Percentiles rank a stretch among this genome's conserved stretches.
phyloP scores from a whole-genome alignment of 2,797 vertebrate species.

The Sphenopsis melanotis region DNA sequence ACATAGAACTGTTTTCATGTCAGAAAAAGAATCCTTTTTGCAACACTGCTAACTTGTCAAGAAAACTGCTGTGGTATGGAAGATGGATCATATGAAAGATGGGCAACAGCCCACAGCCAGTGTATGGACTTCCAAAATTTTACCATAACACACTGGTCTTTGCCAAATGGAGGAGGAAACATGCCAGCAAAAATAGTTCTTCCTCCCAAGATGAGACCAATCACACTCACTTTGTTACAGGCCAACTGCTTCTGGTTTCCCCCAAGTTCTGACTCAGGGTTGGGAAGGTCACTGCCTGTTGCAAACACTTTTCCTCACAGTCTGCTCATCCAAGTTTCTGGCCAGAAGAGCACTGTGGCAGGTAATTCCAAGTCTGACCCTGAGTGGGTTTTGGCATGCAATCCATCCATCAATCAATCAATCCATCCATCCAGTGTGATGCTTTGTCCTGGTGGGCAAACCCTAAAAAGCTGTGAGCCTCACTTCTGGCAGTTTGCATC shows the following conservation, averaged over 20 bases:
- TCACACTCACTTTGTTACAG: background rate
- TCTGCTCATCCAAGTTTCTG: background rate
- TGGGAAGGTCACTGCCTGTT: background rate
- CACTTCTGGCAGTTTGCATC: background rate
- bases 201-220: background rate
- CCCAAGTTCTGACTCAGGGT: background rate
- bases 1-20: background rate
- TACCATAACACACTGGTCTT: background rate
- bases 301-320: background rate
- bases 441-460: background rate
- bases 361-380: background rate
- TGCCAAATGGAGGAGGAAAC: background rate
- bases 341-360: background rate
- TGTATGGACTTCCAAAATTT: background rate
- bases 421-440: too few relatives aligned
- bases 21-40: background rate
- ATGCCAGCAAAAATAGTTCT: background rate
- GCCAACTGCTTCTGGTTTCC: slow-evolving; percentile 15
- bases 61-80: background rate
- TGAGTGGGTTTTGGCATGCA: background rate
- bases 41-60: background rate
- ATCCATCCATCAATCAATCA: background rate
- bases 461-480: background rate
- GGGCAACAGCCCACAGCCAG: background rate
- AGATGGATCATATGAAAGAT: background rate